A percentile compares a stretch with the other conserved stretches of the same genome.
Conservation (phyloP, 2,113 vertebrate species). For the Petrocephalus microphthalmus region DNA sequence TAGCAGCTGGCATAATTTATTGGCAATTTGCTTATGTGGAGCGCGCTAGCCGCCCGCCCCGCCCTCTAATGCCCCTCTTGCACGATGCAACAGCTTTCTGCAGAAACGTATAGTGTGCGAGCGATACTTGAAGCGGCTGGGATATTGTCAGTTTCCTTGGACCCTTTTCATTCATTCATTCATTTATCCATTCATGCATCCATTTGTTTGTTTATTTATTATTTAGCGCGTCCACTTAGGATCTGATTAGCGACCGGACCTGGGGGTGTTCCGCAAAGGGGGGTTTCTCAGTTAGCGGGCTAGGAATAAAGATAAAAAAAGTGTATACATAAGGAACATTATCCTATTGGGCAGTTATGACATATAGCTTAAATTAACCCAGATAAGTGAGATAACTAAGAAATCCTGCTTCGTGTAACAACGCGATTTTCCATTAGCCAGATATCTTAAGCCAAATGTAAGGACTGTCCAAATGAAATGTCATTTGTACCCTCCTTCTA, state of each 20-base stretch:
- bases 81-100: conserved; percentile 25
- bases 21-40: conserved; percentile 46
- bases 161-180: background rate
- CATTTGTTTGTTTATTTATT: background rate
- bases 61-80: conserved; percentile 19
- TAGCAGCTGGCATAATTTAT: conserved; percentile 41
- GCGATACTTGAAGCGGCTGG: background rate
- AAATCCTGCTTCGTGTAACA: background rate
- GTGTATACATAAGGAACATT: background rate
- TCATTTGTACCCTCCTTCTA: background rate
- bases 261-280: background rate
- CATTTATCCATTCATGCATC: background rate
- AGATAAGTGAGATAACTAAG: background rate
- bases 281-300: background rate
- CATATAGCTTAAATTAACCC: background rate
- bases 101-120: background rate
- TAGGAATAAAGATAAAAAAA: background rate
- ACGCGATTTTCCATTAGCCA: background rate
- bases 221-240: no score
- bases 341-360: background rate
- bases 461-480: background rate
- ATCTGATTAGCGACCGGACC: background rate
- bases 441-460: background rate
- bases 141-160: background rate
- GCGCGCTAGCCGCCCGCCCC: conserved; percentile 30